These are phyloP conservation scores for Rhopilema esculentum DNA, from an alignment of 30 jellyfish, hydroid and myxozoan species.

Conservation along the genomic window DNA sequence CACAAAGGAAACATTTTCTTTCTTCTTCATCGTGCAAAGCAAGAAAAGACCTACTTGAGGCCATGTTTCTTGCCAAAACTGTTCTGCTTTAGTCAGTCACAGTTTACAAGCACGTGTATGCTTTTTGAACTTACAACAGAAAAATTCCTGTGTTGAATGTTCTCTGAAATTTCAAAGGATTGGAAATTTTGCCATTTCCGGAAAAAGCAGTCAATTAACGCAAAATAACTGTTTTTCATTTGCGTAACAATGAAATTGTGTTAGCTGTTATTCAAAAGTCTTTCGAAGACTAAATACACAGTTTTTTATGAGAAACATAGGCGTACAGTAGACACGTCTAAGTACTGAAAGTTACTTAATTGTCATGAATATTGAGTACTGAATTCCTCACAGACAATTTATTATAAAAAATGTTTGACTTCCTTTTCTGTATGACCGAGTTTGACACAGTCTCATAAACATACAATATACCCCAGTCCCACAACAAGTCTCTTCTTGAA, in stretches of 20 bases:
- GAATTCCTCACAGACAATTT: too few species aligned
- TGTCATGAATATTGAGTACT: too few species aligned
- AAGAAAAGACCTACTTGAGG: too few species aligned
- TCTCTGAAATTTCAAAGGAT: constrained; percentile 34
- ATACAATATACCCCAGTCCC: constrained; percentile 39
- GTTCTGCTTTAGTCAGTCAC: constrained; percentile 36
- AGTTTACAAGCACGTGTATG: constrained; percentile 48
- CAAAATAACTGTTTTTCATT: constrained; percentile 33
- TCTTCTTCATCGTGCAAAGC: constrained; percentile 2
- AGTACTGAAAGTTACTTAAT: too few species aligned
- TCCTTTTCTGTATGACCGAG: constrained; percentile 10
- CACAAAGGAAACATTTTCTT: constrained; percentile 29
- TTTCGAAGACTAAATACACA: constrained; percentile 25
- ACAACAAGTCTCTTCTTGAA: too few species aligned
- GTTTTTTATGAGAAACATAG: constrained; percentile 4
- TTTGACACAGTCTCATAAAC: constrained; percentile 10
- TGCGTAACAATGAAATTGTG: constrained; percentile 43
- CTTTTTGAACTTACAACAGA: constrained; percentile 36
- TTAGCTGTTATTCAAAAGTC: constrained; percentile 36
- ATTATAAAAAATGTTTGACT: too few species aligned
- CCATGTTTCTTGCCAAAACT: constrained; percentile 24
- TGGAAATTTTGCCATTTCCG: constrained; percentile 37
- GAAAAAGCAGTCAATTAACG: constrained; percentile 42
- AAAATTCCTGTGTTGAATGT: constrained; percentile 14
- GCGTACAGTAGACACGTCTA: constrained; percentile 12